These are phyloP conservation scores for Dolichopus griseipennis DNA, from an alignment of 2,888 invertebrate species.

Conservation along the genomic window DNA sequence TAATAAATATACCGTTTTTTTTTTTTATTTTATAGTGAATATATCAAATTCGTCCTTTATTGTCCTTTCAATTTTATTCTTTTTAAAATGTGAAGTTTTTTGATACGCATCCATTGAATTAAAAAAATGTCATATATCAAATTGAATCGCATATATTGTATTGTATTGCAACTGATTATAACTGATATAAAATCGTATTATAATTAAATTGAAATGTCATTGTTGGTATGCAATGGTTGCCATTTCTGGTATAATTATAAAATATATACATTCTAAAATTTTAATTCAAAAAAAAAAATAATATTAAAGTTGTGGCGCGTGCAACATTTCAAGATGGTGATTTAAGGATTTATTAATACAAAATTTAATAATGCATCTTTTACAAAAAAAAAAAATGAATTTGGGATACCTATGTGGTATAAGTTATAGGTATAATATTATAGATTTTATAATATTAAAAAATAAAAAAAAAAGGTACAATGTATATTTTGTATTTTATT, in stretches of 20 bases:
- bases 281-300: no score
- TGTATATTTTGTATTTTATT: background rate
- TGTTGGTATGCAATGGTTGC: background rate
- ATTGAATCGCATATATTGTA: no score
- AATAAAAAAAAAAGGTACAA: background rate
- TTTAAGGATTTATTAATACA: background rate
- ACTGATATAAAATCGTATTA: background rate
- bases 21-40: background rate
- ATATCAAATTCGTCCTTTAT: background rate
- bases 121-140: no score
- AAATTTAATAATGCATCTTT: background rate
- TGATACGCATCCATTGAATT: background rate
- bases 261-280: no score
- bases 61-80: background rate
- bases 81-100: background rate
- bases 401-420: background rate
- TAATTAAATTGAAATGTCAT: background rate
- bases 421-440: no score
- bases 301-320: background rate
- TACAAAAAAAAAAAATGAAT: background rate
- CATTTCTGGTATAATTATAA: no score
- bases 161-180: no score
- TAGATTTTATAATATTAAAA: background rate
- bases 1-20: background rate
- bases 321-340: conserved; percentile 1